These are phyloP conservation scores for Synanthedon formicaeformis DNA, from an alignment of 2,888 invertebrate species.

Conservation along the genomic window DNA sequence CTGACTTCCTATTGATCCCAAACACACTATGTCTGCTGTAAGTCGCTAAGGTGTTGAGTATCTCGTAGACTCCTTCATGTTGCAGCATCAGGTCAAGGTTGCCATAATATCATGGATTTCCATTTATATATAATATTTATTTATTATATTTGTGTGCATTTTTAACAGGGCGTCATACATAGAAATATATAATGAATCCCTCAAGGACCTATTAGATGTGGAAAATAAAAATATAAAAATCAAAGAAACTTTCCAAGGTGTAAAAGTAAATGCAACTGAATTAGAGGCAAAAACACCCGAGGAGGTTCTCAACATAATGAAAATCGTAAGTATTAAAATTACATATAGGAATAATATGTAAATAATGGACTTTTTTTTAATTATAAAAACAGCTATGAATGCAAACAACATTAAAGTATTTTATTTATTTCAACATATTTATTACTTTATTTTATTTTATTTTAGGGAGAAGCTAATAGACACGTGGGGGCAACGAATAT, in stretches of 20 bases:
- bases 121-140: too few relatives aligned
- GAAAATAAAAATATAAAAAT: slow-evolving; percentile 73
- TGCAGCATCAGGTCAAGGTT: too few relatives aligned
- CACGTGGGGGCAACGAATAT: slow-evolving; percentile 85
- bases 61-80: too few relatives aligned
- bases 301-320: slow-evolving; percentile 72
- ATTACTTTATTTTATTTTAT: slow-evolving; percentile 3
- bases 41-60: too few relatives aligned
- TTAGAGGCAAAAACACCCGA: slow-evolving; percentile 73
- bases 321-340: slow-evolving; percentile 30
- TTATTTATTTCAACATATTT: too few relatives aligned
- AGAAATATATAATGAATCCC: slow-evolving; percentile 89
- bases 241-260: slow-evolving; percentile 72
- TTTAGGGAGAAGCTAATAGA: slow-evolving; percentile 75
- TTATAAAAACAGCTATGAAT: too few relatives aligned
- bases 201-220: slow-evolving; percentile 79
- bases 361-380: too few relatives aligned
- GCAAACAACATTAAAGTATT: too few relatives aligned
- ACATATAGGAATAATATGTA: background rate
- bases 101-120: too few relatives aligned
- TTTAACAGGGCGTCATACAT: slow-evolving; percentile 81
- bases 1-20: too few relatives aligned
- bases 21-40: too few relatives aligned
- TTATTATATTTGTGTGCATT: background rate
- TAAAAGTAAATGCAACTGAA: slow-evolving; percentile 75